Evolutionary conservation across 1,140 invertebrate species (phyloP).

Genomic region (Ladona fulva): DNA sequence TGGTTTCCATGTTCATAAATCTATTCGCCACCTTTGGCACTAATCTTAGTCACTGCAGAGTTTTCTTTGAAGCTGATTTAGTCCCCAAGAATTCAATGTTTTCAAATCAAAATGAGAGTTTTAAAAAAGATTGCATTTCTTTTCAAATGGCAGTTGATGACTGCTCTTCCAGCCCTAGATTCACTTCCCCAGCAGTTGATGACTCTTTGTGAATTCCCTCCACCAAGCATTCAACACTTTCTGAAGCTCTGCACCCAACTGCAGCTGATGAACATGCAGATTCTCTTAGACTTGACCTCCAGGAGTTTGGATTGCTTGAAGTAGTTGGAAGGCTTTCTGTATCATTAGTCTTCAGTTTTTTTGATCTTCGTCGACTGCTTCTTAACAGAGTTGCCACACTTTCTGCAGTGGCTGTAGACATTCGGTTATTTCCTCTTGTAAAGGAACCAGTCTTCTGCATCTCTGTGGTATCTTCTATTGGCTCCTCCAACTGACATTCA

Average conservation of each 20-base stretch:
- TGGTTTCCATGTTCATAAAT: too few relatives aligned
- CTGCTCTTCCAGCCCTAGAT: too few relatives aligned
- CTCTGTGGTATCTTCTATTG: neutral
- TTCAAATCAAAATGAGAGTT: too few relatives aligned
- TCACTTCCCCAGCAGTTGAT: too few relatives aligned
- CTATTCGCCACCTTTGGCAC: too few relatives aligned
- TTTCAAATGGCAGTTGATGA: too few relatives aligned
- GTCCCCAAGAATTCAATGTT: too few relatives aligned
- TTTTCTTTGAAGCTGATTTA: too few relatives aligned
- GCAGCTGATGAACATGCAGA: neutral
- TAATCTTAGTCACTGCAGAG: too few relatives aligned
- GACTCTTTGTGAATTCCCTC: neutral
- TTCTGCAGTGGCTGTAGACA: neutral
- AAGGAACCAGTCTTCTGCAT: neutral
- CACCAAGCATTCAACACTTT: neutral
- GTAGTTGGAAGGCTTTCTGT: too few relatives aligned
- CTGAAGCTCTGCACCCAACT: neutral
- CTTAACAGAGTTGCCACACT: neutral
- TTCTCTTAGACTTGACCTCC: neutral
- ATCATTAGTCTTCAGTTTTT: neutral
- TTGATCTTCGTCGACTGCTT: neutral
- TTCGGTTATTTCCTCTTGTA: neutral
- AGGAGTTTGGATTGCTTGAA: neutral
- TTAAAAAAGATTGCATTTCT: too few relatives aligned
- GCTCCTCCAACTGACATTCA: too few relatives aligned